A percentile compares a stretch with the other conserved stretches of the same genome.
These are phyloP conservation scores for Huso huso DNA, from an alignment of 2,797 vertebrate species.

Conservation along the genomic window DNA sequence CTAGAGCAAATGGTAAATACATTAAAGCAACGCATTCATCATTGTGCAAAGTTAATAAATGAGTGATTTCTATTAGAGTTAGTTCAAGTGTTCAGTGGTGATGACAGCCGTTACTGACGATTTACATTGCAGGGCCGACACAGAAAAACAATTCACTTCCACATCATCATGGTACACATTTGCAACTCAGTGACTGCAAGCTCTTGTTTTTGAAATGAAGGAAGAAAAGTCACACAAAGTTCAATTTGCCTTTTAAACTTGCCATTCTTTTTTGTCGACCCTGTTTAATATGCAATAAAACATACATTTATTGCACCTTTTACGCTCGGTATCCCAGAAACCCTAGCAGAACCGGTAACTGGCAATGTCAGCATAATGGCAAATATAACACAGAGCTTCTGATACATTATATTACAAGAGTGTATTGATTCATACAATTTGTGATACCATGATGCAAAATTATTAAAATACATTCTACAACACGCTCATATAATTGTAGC, in stretches of 20 bases:
- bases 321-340: too few relatives aligned
- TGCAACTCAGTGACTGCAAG: slow-evolving; percentile 6
- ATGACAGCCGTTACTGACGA: slow-evolving; percentile 16
- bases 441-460: too few relatives aligned
- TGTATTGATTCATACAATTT: too few relatives aligned
- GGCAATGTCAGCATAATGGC: too few relatives aligned
- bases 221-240: not conserved
- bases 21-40: slow-evolving; percentile 21
- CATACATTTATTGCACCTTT: too few relatives aligned
- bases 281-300: too few relatives aligned
- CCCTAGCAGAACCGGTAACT: too few relatives aligned
- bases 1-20: slow-evolving; percentile 14
- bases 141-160: slow-evolving; percentile 7
- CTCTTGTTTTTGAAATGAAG: not conserved
- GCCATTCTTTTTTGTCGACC: not conserved
- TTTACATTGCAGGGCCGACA: slow-evolving; percentile 17
- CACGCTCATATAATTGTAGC: too few relatives aligned
- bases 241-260: slow-evolving; percentile 2
- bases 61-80: slow-evolving; percentile 9
- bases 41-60: slow-evolving; percentile 7
- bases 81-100: slow-evolving; percentile 12
- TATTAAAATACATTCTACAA: too few relatives aligned
- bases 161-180: slow-evolving; percentile 5
- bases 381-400: too few relatives aligned
- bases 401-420: too few relatives aligned